These are phyloP conservation scores for Scomber colias DNA, from an alignment of 2,113 vertebrate genomes.

Conservation along the genomic window DNA sequence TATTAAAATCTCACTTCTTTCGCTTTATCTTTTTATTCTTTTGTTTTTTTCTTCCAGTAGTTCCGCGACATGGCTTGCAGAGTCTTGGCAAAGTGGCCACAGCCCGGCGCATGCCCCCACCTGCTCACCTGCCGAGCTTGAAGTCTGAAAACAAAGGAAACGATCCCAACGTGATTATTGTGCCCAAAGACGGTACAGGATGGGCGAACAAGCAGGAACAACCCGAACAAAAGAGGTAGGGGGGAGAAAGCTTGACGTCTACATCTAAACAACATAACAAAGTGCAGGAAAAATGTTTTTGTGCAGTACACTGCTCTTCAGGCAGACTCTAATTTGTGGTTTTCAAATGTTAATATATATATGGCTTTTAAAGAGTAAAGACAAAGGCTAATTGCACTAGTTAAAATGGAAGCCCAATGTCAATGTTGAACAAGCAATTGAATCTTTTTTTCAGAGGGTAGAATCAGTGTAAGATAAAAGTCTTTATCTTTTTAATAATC, in stretches of 20 bases:
- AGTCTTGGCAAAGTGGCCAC: conserved; percentile 99
- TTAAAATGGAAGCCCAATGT: background rate
- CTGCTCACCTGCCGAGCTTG: conserved; percentile 98
- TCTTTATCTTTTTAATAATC: conserved; percentile 10
- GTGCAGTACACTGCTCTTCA: too few species aligned
- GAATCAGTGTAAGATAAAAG: background rate
- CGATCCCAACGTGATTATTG: conserved; percentile 99
- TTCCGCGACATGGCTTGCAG: conserved; percentile 99
- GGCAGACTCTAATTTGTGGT: too few species aligned
- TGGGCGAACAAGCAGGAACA: conserved; percentile 99
- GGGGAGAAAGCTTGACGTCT: too few species aligned
- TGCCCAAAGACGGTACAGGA: conserved; percentile 99
- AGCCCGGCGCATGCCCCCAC: conserved; percentile 99
- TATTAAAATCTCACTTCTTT: background rate
- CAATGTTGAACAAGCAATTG: background rate
- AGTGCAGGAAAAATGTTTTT: background rate
- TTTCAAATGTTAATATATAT: background rate
- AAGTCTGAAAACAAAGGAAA: conserved; percentile 99
- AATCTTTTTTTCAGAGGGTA: background rate
- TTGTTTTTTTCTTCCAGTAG: conserved; percentile 81
- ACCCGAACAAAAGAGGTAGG: conserved; percentile 98
- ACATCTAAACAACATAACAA: background rate
- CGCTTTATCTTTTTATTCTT: background rate
- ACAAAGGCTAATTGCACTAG: background rate
- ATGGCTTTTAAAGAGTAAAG: background rate